A percentile compares a stretch with the other conserved stretches of the same genome.
phyloP scores from a whole-genome alignment of 2,888 invertebrate genomes.

The Mylabris sibirica region DNA sequence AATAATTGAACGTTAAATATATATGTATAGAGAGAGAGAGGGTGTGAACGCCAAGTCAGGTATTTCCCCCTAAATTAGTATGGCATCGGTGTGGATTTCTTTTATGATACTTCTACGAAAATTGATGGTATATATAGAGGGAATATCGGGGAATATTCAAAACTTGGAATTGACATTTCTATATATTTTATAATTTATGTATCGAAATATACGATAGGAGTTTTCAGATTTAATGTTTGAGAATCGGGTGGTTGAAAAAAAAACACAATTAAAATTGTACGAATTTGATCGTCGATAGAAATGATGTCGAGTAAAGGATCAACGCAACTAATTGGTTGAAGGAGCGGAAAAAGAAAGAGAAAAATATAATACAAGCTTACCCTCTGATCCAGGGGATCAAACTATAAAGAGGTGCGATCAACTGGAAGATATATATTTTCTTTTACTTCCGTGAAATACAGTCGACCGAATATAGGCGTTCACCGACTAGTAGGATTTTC shows the following conservation, averaged over 20 bases:
- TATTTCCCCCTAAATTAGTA: constrained; percentile 15
- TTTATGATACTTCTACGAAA: constrained; percentile 8
- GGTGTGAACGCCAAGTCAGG: constrained; percentile 12
- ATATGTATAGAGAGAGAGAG: not conserved
- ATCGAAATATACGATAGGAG: not conserved
- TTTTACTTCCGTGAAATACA: not conserved
- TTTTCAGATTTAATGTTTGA: constrained; percentile 5
- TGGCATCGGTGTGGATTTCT: constrained; percentile 10
- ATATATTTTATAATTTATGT: constrained; percentile 15
- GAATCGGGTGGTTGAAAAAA: not conserved
- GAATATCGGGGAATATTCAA: not conserved
- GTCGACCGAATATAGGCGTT: no score
- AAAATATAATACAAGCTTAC: constrained; percentile 3
- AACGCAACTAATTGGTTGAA: not conserved
- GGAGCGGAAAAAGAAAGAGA: not conserved
- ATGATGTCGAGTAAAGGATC: not conserved
- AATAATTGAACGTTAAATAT: not conserved
- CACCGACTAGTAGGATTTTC: not conserved
- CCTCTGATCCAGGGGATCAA: not conserved
- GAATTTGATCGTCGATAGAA: not conserved
- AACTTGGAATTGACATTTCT: constrained; percentile 19
- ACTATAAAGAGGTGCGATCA: constrained; percentile 11
- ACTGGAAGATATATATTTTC: constrained; percentile 5
- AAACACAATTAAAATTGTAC: not conserved
- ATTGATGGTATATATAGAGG: constrained; percentile 2